Percentiles rank a stretch among this genome's conserved stretches.
These are phyloP conservation scores for Meliscaeva auricollis DNA, from an alignment of 2,888 invertebrate genomes.

Conservation along the genomic window DNA sequence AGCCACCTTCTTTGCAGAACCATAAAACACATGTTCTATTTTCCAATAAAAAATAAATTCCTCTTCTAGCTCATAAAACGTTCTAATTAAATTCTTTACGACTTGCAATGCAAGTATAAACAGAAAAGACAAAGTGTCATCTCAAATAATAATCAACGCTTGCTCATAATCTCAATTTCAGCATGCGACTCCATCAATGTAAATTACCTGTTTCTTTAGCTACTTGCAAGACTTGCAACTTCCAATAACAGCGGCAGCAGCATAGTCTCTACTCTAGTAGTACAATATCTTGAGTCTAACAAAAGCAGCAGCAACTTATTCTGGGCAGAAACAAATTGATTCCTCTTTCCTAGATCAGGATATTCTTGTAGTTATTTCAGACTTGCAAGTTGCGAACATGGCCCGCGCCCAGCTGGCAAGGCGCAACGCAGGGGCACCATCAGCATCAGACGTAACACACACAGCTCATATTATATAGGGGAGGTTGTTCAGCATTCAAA, in stretches of 20 bases:
- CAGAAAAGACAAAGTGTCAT: conserved; percentile 61
- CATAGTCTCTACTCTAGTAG: neutral
- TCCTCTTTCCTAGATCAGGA: conserved; percentile 70
- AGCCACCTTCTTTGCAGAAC: too few species aligned
- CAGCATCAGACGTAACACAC: conserved; percentile 25
- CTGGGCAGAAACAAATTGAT: conserved; percentile 69
- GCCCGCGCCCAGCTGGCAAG: conserved; percentile 23
- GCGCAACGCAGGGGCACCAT: neutral
- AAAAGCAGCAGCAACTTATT: conserved; percentile 47
- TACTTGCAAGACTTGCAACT: neutral
- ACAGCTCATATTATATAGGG: conserved; percentile 57
- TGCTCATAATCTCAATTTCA: conserved; percentile 59
- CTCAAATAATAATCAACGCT: conserved; percentile 66
- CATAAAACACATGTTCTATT: neutral
- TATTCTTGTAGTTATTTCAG: conserved; percentile 56
- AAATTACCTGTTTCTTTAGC: conserved; percentile 71
- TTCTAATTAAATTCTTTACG: conserved; percentile 38
- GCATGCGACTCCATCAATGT: conserved; percentile 70
- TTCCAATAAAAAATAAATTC: neutral
- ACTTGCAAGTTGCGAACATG: conserved; percentile 11
- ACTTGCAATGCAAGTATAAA: conserved; percentile 48
- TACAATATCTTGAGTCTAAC: neutral
- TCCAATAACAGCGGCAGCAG: too few species aligned
- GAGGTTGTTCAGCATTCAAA: conserved; percentile 71
- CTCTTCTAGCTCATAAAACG: conserved; percentile 27